Base-by-base conservation (phyloP, 2,888 invertebrate species). In the Dynastes maya region DNA sequence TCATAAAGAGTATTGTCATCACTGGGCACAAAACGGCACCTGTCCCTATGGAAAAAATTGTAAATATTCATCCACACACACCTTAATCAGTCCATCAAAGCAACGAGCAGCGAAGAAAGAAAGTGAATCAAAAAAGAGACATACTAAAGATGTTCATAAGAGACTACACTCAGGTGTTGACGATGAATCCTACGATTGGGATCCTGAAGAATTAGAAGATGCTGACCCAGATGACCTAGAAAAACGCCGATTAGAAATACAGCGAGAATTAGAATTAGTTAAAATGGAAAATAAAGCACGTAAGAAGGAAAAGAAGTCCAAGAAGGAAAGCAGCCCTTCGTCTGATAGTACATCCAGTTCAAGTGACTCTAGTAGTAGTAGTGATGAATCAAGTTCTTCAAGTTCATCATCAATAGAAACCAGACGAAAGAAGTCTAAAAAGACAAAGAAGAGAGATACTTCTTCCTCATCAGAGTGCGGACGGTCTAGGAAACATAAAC, bases 171-270 rank as follows among this genome's bases (percentile, higher is more conserved):
- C 82, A 67, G 78, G 89, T 77, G 93, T 93, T 83, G 87, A 90
- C 78, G 93, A 93, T 87, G 93, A 94, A 89, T 93, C 94, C 86
- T 93, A 92, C 87, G 93, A 93, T 87, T 95, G 94, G 94, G 94
- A 94, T 88, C 94, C 94, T 88, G 93, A 93, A 86, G 93, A 94
- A 89, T 88, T 95, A 89, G 95, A 95, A 87, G 94, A 94, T 90
- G 95, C 94, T 81, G 95, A 95, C 89, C 94, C 95, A 80, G 94
- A 95, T 87, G 94, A 93, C 82, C 90, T 95, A 86, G 95, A 95
- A 88, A 93, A 94, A 87, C 91, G 95, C 83, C 90, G 95, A 81
- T 93, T 92, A 86, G 92, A 95, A 86, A 90, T 95, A 85, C 94
- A 95, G 87, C 91, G 94, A 84, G 95, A 95, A 90, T 90, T 95